Percentiles rank a stretch among this genome's conserved stretches.
These are phyloP conservation scores for Campylorhamphus procurvoides DNA, from an alignment of 2,113 vertebrate species.

Conservation along the genomic window DNA sequence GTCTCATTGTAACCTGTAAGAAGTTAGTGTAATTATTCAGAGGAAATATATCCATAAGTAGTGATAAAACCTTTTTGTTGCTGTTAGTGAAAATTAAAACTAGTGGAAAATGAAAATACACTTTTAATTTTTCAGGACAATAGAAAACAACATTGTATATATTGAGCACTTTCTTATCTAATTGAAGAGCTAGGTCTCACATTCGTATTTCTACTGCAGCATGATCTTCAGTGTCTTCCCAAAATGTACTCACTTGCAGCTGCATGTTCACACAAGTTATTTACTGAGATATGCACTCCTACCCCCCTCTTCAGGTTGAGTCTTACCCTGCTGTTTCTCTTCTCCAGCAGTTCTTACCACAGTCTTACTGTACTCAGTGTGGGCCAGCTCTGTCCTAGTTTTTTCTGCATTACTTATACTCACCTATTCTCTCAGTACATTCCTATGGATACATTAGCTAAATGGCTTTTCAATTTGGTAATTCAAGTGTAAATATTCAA, in stretches of 20 bases:
- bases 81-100: background rate
- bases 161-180: background rate
- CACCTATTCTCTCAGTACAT: fast-evolving
- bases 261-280: background rate
- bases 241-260: background rate
- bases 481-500: background rate
- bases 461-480: background rate
- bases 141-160: background rate
- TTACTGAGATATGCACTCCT: background rate
- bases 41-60: background rate
- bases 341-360: background rate
- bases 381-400: background rate
- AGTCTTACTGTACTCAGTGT: fast-evolving
- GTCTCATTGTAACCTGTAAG: background rate
- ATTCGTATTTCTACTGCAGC: background rate
- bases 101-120: background rate
- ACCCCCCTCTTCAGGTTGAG: background rate
- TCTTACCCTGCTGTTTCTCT: background rate
- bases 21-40: background rate
- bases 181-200: background rate
- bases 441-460: background rate
- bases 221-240: background rate
- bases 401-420: background rate
- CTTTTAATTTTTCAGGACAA: background rate
- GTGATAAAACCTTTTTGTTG: background rate